Base-by-base conservation (phyloP, 2,113 vertebrate genomes). In the Gobio gobio region DNA sequence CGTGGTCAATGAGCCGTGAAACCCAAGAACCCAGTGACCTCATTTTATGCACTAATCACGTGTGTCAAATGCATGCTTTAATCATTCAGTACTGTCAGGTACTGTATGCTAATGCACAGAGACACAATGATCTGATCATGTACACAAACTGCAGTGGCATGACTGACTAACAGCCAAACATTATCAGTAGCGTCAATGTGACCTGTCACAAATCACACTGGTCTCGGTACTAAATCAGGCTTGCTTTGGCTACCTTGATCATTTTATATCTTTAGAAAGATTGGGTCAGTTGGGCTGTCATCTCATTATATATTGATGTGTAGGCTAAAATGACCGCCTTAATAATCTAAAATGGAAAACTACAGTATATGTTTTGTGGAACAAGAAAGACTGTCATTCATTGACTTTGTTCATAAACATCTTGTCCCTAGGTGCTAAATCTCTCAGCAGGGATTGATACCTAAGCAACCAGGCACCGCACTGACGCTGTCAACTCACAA, bases 171-270 rank as follows among this genome's bases (percentile, higher is more conserved):
- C 45, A 82, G 36, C 10, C 20, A 82, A 14, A 56, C 26, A 36
- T 43, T n/a, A 85, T 73, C 24, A 75, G 26, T 70, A 73, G 33
- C 45, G 2, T 45, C n/a, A 29, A 3, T 54, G 54, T 74, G 40
- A 75, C 43, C 56, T 56, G 75, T 85, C 83, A 64, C 79, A 56
- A 66, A 83, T 82, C 16, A 12, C 61, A 49, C 29, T 7, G 22
- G 22, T 77, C 36, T n/a, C 78, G 22, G 12, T 22, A 49, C 18
- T 56, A 18, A 3, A 49, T 20, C 40, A 84, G 56, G 78, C 54
- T 51, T 81, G 61, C 24, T n/a, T 66, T 0, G 5, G 47, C 16
- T 54, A 54, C 14, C 26, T 10, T 81, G 61, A 68, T 36, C 14
- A 29, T 68, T 66, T 85, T 24, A 70, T 49, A 56, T 54, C 78